Percentiles rank a stretch among this genome's conserved stretches.
These are phyloP conservation scores for Tholera decimalis DNA, from an alignment of 2,888 invertebrate genomes.

Conservation along the genomic window DNA sequence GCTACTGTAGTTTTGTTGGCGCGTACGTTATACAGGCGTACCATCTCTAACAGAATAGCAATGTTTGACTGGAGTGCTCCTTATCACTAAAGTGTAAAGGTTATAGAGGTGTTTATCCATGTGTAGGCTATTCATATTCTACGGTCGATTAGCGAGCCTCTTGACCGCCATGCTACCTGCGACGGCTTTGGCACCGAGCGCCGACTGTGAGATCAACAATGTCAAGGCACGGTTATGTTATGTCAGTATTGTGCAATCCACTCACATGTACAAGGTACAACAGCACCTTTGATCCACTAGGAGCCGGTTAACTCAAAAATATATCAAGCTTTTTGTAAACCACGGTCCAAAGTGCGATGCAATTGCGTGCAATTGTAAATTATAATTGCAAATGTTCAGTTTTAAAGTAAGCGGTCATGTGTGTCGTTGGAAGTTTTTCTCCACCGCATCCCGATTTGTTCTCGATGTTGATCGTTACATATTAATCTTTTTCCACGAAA, in stretches of 20 bases:
- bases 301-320: constrained; percentile 56
- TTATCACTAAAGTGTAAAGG: constrained; percentile 52
- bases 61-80: constrained; percentile 46
- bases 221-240: constrained; percentile 85
- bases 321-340: constrained; percentile 40
- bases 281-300: constrained; percentile 26
- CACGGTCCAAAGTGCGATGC: constrained; percentile 44
- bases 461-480: constrained; percentile 59
- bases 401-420: constrained; percentile 59
- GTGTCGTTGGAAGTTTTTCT: constrained; percentile 56
- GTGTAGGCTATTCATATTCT: constrained; percentile 70
- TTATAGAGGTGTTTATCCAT: constrained; percentile 68
- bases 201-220: constrained; percentile 83
- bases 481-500: constrained; percentile 64
- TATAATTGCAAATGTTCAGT: constrained; percentile 55
- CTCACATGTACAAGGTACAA: constrained; percentile 28
- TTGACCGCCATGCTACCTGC: constrained; percentile 68
- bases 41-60: constrained; percentile 54
- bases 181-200: constrained; percentile 77
- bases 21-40: constrained; percentile 33
- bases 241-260: constrained; percentile 78
- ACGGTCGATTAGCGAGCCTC: constrained; percentile 68
- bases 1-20: constrained; percentile 39
- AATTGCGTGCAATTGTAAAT: constrained; percentile 52
- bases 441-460: constrained; percentile 52